Evolutionary conservation across 2,888 invertebrate genomes (phyloP), one percentile per base, ranked within the genome.

Genomic region (Drosophila macrospina): DNA sequence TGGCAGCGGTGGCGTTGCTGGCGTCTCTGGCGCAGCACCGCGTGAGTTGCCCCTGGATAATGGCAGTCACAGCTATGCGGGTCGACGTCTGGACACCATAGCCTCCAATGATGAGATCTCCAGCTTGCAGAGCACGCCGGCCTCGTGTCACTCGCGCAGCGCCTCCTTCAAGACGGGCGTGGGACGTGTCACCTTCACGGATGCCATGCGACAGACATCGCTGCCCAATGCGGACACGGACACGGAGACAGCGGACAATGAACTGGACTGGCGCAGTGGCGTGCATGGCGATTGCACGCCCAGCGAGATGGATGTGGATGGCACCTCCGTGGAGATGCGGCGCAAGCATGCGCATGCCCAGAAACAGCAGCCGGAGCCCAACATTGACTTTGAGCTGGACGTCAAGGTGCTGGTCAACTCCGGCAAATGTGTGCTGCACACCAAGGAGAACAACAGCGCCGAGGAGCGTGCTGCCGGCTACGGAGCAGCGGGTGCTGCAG

Each of bases 351-450:
- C 89, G n/a, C 86, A 93, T 88, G 60, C 74, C 10, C 92, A 91
- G 37, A 92, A 92, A 51, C 92, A 91, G 67, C 91, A 91, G 60
- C 91, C 95, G 57, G 98, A 98, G 88, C 98, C 98, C 0, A 98
- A 97, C 90, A 97, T 99, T 57, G 98, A 99, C 92, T 96, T 99
- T 89, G 98, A 99, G 91, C 93, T 99, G 80, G 98, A 98, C 91
- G 97, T 99, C 5, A 98, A 98, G 92, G 98, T 99, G 44, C 95
- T 98, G 86, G 98, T 99, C 69, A 98, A 98, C 92, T 98, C 98
- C 85, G 99, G 99, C 7, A 98, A 98, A 92, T 99, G 99, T 92
- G 98, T 98, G 32, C 93, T 99, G 36, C 98, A 99, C 91, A 98
- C 98, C 2, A 97, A 97, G 92, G 97, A 97, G 3, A 78, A 73